These are phyloP conservation scores for Epinephelus cyanopodus DNA, from an alignment of 2,113 vertebrate genomes.

Conservation along the genomic window DNA sequence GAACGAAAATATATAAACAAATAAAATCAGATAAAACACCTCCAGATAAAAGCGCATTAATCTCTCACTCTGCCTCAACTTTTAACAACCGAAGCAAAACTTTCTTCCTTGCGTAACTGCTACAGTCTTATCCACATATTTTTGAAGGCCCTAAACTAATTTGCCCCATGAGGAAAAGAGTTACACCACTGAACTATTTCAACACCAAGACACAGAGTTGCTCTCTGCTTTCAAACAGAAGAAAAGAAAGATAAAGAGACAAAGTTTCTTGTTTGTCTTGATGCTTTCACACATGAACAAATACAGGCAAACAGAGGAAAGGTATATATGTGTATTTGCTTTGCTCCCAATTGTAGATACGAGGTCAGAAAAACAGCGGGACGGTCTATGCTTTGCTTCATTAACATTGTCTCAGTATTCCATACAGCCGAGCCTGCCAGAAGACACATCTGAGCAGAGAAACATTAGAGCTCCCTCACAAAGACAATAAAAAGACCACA, in stretches of 20 bases:
- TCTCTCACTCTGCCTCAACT: not conserved
- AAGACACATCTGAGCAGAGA: conserved; percentile 17
- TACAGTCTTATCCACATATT: not conserved
- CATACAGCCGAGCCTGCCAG: conserved; percentile 8
- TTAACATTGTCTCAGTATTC: conserved; percentile 18
- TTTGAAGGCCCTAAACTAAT: conserved; percentile 17
- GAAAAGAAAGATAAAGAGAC: not conserved
- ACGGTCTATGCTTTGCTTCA: conserved; percentile 23
- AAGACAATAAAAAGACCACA: conserved; percentile 18
- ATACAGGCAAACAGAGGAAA: not conserved
- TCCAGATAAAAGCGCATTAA: not conserved
- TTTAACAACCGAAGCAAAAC: conserved; percentile 10
- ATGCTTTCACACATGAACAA: not conserved
- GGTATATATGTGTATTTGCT: conserved; percentile 9
- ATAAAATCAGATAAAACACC: not conserved
- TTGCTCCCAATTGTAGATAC: not conserved
- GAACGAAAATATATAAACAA: not conserved
- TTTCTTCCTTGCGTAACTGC: not conserved
- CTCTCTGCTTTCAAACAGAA: not conserved
- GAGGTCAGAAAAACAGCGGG: conserved; percentile 28
- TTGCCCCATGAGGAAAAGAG: not conserved
- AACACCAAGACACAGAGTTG: not conserved
- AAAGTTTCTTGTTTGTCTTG: not conserved
- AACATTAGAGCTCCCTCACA: conserved; percentile 9
- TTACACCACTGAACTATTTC: not conserved